Base-by-base conservation (phyloP, 2,888 invertebrate genomes). In the Sycophila texana region DNA sequence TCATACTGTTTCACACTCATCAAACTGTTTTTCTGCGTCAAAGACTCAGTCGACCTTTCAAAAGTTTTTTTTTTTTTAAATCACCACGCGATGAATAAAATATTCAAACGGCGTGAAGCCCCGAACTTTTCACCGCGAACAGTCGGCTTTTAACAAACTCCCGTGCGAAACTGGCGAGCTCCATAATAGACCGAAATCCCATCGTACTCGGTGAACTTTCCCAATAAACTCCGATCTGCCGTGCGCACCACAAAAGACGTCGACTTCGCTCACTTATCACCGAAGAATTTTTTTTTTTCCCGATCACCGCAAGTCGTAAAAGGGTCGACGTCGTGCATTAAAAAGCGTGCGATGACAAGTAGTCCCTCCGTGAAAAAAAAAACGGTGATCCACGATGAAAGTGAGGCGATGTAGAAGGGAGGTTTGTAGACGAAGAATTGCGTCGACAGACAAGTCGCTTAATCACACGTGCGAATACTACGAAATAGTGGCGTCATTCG, bases 171-270 rank as follows among this genome's bases (percentile, higher is more conserved):
- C 39, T 39, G 39, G 26, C 10, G 39, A 39, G 39, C 39, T 18
- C 18, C 39, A 7, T 47, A 47, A 63, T 63, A 63, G 39, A 63
- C 39, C 63, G 18, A 63, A 63, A 63, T 63, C 47, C 63, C 12
- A 47, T 63, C 39, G 63, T 47, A 63, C 18, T 13, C n/a, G 20
- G 14, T 18, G 12, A 63, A 63, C 18, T 63, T 63, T 47, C 18
- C 63, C 20, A 18, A 63, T 63, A 47, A 2, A 58, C 4, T 58
- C 63, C 13, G 47, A 63, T 63, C n/a, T 4, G 20, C 4, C 20
- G n/a, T 63, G n/a, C 30, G 13, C 7, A 5, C 4, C n/a, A 30
- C n/a, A 22, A 60, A 22, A 20, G 13, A 14, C 20, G 39, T 1
- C 39, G 39, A 10, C 39, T 7, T 39, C 39, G 26, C 47, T 5